Evolutionary conservation across 2,888 invertebrate genomes (phyloP), one percentile per base, ranked within the genome.

Genomic region (Furcula furcula): DNA sequence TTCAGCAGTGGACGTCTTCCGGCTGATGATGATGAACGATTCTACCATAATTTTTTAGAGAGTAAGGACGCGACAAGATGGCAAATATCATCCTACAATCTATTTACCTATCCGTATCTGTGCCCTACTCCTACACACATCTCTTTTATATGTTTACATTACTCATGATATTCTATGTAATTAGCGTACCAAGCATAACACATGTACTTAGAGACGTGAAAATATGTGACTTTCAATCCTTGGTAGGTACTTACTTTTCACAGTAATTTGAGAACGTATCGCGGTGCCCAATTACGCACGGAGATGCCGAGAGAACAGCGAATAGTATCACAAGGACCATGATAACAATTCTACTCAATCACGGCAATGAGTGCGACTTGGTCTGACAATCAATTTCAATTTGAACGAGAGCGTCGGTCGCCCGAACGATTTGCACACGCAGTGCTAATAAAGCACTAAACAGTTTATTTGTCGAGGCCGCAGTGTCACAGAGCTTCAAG

Each of bases 401-500:
- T 66, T 73, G 58, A 48, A 44, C 61, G 49, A 46, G 56, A 53
- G 44, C 49, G 58, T 54, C 48, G 37, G 25, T 26, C 9, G 26
- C 3, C 9, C 26, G 59, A 72, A 61, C 72, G 77, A 74, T 85
- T 84, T 78, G 84, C 84, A 74, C 76, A 83, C 77, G 81, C 79
- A 74, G 74, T 73, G 84, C 83, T 88, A 86, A 88, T 85, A 75
- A 85, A 82, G 78, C 80, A 76, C 81, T 86, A 86, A 85, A 86
- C 70, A 77, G 73, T 70, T 63, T 74, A 65, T 76, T 76, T 73
- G 73, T 65, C 65, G 69, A 66, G 59, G 61, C 57, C 62, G 57
- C 66, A 57, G 71, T 74, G 76, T 76, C 76, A 70, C 61, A 23
- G 23, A 10, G n/a, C n/a, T n/a, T n/a, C n/a, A n/a, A n/a, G 10